Base-by-base conservation (phyloP, 1,140 invertebrate species). In the Berghia stephanieae region DNA sequence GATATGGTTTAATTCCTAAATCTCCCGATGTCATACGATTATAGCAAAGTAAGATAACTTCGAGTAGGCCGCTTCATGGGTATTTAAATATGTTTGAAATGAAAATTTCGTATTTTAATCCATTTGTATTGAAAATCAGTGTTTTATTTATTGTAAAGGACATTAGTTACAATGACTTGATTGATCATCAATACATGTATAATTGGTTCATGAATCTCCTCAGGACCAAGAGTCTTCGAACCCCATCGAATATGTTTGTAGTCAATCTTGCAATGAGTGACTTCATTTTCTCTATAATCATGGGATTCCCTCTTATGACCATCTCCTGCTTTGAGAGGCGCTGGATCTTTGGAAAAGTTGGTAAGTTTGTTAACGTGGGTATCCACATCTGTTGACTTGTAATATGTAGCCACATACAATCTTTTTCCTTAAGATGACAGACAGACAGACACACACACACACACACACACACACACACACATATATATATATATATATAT, bases 231-330 rank as follows among this genome's bases (percentile, higher is more conserved):
- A 90, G 90, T 57, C 91, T 97, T 68, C 91, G 95, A 81, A 97
- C 95, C 0, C 94, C 96, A 21, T 96, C 95, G 10, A 97, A 97
- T 84, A 93, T 96, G 89, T 94, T 97, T 77, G 94, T 97, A 3
- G 91, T 97, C 5, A 96, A 96, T 86, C 88, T 97, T 84, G 95
- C 95, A 8, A 90, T 96, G 44, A 93, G 94, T 79, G 96, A 97
- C 86, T 52, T 86, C 38, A 85, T 82, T 27, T 88, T 88, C 77
- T 86, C 83, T 1, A 80, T 83, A 34, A 83, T 87, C 8, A 87
- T 84, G 67, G 87, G 87, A 3, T 89, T 89, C 69, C 88, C 88
- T 2, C 78, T 89, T n/a, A 74, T 87, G n/a, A 85, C 83, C 27
- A 81, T 88, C 16, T 87, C 86, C 0, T 78, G 84, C 38, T 87